Evolutionary conservation across 2,888 invertebrate genomes (phyloP), one percentile per base, ranked within the genome.

Genomic region (Rhogogaster chlorosoma): DNA sequence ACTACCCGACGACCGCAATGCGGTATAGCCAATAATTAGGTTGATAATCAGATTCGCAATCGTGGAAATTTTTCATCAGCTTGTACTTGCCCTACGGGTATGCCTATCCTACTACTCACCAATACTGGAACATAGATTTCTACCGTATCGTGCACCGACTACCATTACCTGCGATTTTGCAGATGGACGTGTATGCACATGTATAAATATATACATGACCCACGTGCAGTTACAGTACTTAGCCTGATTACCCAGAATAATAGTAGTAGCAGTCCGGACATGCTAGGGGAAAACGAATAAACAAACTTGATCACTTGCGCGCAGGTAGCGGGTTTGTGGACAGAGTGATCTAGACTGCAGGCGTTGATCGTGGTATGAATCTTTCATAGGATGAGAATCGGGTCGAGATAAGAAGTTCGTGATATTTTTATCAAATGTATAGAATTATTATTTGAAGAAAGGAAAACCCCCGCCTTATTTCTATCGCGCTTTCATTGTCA

Each of bases 201-300:
- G 42, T 26, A 22, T 73, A 45, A 22, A 49, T 57, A 29, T 42
- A 53, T 38, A 57, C 61, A 61, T 61, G 38, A 10, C 38, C 80
- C 80, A 22, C 67, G 83, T 67, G 67, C 70, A 70, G 67, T 83
- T 83, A 83, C 70, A 70, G 83, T 83, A 83, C 83, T 83, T 83
- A 83, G 83, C 70, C 83, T 67, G 83, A 83, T 83, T 83, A 67
- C 83, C 70, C 70, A 61, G 83, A 83, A 67, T 83, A 67, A 70
- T 57, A 83, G 67, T 61, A n/a, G 53, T 80, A 49, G 67, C 49
- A 26, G 83, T 32, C 53, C n/a, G 45, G 70, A 83, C 67, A 45
- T 67, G 29, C 83, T 36, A 67, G 49, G 26, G n/a, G 67, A 45
- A 67, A 45, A 36, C 29, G 83, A 70, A 67, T 42, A 83, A 83